Evolutionary conservation across 2,888 invertebrate genomes (phyloP), one percentile per base, ranked within the genome.

Genomic region (Steinernema carpocapsae): DNA sequence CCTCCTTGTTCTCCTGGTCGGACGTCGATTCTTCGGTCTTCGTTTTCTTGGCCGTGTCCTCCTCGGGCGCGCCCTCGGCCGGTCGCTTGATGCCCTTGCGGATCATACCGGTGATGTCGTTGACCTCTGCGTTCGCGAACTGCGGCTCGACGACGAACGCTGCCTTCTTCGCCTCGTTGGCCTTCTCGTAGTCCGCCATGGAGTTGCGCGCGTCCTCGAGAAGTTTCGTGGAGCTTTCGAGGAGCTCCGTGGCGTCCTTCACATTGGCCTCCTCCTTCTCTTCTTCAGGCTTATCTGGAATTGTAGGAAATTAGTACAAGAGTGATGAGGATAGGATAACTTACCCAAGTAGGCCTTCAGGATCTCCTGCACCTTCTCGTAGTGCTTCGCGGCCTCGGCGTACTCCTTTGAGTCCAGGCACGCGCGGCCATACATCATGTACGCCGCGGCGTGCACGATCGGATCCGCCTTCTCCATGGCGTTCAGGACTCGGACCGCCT

Each of bases 21-120:
- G n/a, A n/a, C n/a, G n/a, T n/a, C n/a, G n/a, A n/a, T 43, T 56
- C 56, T 12, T 26, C 26, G 56, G 22, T 56, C 56, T 56, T 56
- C 26, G 56, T 3, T 26, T 56, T 56, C 56, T 56, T 56, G 26
- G 26, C 56, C 4, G 12, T 26, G 6, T 56, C 56, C 24, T 3
- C 26, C 10, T 14, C 56, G n/a, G n/a, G n/a, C 24, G 7, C 10
- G n/a, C 26, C 26, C 17, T 56, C 56, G 22, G 56, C 56, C 4
- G 56, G 56, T 22, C 56, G 56, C 56, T 56, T 56, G 56, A 26
- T 56, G 17, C 56, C 56, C 26, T 56, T 56, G 22, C 56, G 56
- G 17, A 56, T 56, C 56, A 56, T 56, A 17, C n/a, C 10, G 26
- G 56, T 56, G 56, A 56, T 56, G 56, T 56, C 56, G 6, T 56